Conservation (phyloP, 1,140 invertebrate genomes). For the Physella acuta region DNA sequence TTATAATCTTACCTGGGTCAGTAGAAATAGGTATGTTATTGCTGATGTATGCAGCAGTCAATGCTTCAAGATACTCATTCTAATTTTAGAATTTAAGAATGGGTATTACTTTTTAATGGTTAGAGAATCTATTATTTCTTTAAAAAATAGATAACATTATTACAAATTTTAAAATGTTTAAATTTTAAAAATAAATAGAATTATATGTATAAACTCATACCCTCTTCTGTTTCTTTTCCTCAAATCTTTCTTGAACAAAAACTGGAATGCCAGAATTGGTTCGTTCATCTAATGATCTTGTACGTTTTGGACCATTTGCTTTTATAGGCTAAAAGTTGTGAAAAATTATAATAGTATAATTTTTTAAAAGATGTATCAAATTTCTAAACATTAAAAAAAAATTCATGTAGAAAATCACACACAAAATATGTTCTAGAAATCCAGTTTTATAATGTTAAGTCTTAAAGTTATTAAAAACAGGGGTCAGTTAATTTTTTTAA, state of each 20-base stretch:
- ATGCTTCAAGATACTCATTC: constrained; percentile 52
- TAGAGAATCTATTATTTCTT: too few species aligned
- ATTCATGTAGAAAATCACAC: too few species aligned
- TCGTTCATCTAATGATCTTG: constrained; percentile 44
- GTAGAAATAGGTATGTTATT: constrained; percentile 46
- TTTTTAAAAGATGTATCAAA: too few species aligned
- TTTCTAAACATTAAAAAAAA: too few species aligned
- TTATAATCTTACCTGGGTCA: constrained; percentile 41
- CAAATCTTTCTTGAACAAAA: constrained; percentile 35
- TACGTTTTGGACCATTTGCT: constrained; percentile 37
- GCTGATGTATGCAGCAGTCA: constrained; percentile 48
- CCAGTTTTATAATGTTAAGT: background rate
- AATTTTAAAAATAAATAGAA: constrained; percentile 2
- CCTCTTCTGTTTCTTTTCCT: constrained; percentile 41
- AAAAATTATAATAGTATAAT: too few species aligned
- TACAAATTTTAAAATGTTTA: too few species aligned
- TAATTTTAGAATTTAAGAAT: constrained; percentile 22
- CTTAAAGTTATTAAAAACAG: background rate
- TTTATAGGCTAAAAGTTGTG: too few species aligned
- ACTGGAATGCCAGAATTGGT: constrained; percentile 38
- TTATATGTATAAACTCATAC: constrained; percentile 27
- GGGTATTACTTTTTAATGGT: too few species aligned
- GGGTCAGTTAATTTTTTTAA: background rate
- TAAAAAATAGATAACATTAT: too few species aligned
- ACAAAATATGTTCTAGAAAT: too few species aligned